Evolutionary conservation across 2,888 invertebrate species (phyloP).

Genomic region (Torymus tubicola): DNA sequence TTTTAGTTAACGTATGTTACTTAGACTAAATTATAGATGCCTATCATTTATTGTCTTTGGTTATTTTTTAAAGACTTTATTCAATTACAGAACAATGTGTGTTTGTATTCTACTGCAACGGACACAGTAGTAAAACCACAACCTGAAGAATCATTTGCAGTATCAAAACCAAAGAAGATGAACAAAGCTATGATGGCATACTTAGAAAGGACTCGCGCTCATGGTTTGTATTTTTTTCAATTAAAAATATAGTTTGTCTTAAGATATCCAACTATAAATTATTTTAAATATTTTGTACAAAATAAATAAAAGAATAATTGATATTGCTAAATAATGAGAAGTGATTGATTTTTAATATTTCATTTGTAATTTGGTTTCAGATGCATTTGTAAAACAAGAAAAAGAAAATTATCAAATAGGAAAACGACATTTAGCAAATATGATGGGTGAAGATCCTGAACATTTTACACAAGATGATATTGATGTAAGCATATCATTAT

Average conservation of each 20-base stretch:
- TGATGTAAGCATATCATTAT: slow-evolving; percentile 79
- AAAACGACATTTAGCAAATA: slow-evolving; percentile 96
- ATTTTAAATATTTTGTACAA: no score
- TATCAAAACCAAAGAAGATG: slow-evolving; percentile 78
- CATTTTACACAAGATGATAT: slow-evolving; percentile 92
- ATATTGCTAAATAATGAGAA: no score
- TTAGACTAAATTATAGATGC: no score
- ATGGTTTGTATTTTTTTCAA: slow-evolving; percentile 77
- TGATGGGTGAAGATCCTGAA: slow-evolving; percentile 97
- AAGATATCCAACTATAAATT: neutral
- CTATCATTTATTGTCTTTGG: no score
- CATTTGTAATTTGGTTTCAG: slow-evolving; percentile 70
- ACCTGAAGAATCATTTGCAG: neutral
- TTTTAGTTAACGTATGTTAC: no score
- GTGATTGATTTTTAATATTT: no score
- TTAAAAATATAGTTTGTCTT: slow-evolving; percentile 17
- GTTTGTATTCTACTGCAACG: slow-evolving; percentile 44
- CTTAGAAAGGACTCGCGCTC: slow-evolving; percentile 87
- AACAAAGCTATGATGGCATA: slow-evolving; percentile 95
- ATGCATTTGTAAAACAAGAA: slow-evolving; percentile 89
- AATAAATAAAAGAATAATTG: no score
- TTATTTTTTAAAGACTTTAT: slow-evolving; percentile 3
- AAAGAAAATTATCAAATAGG: slow-evolving; percentile 91
- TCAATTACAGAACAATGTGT: slow-evolving; percentile 42
- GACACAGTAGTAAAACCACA: neutral